These are phyloP conservation scores for cat (Felis catus) DNA, from an alignment of 2,113 vertebrate genomes.

Conservation along the genomic window F.catus_Fca126_mat1.0 CM031418.1:98353501-98354000, in stretches of 20 bases:
- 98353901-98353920: neutral
- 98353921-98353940: neutral
- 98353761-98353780: neutral
- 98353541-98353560: too few species aligned
- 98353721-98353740: neutral
- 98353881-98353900: neutral
- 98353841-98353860: neutral
- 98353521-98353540: too few species aligned
- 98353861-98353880: neutral
- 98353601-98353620: too few species aligned
- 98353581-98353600: too few species aligned
- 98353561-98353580: too few species aligned
- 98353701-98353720: neutral
- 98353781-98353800: neutral
- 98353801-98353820: neutral
- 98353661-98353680: neutral
- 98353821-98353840: neutral
- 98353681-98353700: neutral
- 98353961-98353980: neutral
- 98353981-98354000: neutral
- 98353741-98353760: neutral
- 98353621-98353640: too few species aligned
- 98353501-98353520: too few species aligned
- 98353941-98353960: neutral
- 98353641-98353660: neutral